Evolutionary conservation across 1,140 invertebrate genomes (phyloP).

Genomic region (Asobara japonica): DNA sequence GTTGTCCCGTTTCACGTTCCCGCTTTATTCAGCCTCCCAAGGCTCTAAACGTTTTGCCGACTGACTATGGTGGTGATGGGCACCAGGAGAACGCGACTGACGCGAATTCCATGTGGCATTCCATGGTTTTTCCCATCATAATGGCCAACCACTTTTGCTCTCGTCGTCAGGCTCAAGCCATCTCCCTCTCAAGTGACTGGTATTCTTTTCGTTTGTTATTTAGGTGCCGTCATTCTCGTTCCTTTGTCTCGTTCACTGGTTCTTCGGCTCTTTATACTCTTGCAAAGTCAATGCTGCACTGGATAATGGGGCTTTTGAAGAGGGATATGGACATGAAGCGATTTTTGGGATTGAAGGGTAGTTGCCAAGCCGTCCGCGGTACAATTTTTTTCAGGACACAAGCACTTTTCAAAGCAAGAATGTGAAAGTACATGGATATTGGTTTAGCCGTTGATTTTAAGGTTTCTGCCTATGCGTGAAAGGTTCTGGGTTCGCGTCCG

Average conservation of each 20-base stretch:
- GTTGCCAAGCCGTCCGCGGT: too few relatives aligned
- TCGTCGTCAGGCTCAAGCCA: constrained; percentile 13
- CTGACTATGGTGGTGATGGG: constrained; percentile 4
- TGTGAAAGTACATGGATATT: too few relatives aligned
- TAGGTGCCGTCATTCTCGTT: constrained; percentile 12
- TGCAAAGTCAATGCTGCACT: background rate
- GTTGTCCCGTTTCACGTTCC: constrained; percentile 14
- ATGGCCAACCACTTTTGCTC: constrained; percentile 48
- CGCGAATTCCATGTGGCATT: constrained; percentile 49
- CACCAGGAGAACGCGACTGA: constrained; percentile 15
- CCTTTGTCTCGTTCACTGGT: background rate
- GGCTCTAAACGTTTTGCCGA: constrained; percentile 45
- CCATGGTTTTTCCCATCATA: constrained; percentile 53
- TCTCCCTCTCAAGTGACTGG: background rate
- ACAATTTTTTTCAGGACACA: too few relatives aligned
- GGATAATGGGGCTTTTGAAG: too few relatives aligned
- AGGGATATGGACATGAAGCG: too few relatives aligned
- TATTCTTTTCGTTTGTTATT: constrained; percentile 26
- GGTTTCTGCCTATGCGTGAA: too few relatives aligned
- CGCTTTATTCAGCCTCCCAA: constrained; percentile 41
- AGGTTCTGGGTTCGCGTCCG: too few relatives aligned
- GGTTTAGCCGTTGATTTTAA: too few relatives aligned
- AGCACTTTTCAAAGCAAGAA: too few relatives aligned
- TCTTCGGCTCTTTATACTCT: background rate
- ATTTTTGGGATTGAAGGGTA: too few relatives aligned